Evolutionary conservation across 2,797 vertebrate genomes (phyloP), one percentile per base, ranked within the genome.

Genomic region (Nannoperca obscura): DNA sequence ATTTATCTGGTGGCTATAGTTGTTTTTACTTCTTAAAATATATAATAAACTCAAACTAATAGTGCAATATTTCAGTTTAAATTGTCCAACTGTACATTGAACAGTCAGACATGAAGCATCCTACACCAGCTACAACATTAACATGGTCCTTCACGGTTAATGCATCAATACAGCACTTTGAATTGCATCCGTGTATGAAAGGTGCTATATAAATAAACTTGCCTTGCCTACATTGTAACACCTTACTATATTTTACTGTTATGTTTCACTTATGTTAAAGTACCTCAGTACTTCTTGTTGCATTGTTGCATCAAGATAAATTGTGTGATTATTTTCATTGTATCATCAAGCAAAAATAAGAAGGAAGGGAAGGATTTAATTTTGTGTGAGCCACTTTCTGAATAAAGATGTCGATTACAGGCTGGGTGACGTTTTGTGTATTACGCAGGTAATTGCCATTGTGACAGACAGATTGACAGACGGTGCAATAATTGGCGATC

Each of bases 401-500:
- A 36, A 14, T 44, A 22, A 50, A 54, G 6, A 14, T 13, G 6
- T 52, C 34, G 60, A 5, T 30, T 7, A 38, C n/a, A 52, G 7
- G 32, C 53, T 49, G 3, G 32, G 15, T 64, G 49, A 58, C 15
- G 34, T 71, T 72, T 68, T 69, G 0, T 79, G 61, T 60, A 3
- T 38, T 63, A 7, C 69, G 44, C 90, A 98, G 97, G 91, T 97
- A 20, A 95, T 98, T 59, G 97, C 96, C 2, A 86, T 98, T 1
- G 97, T 96, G 74, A 97, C 96, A 65, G 96, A 98, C 38, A 73
- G 89, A 78, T 82, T 98, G 86, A 96, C 97, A 2, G 97, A 98
- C 70, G 89, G 90, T 12, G 88, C 94, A 2, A 93, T 97, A 73
- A 96, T 97, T 44, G 78, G 52, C 1, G 97, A 98, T 89, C 88